Percentiles rank a stretch among this genome's conserved stretches.
phyloP scores from a whole-genome alignment of 2,113 vertebrate species.

The Cyrtonyx montezumae region DNA sequence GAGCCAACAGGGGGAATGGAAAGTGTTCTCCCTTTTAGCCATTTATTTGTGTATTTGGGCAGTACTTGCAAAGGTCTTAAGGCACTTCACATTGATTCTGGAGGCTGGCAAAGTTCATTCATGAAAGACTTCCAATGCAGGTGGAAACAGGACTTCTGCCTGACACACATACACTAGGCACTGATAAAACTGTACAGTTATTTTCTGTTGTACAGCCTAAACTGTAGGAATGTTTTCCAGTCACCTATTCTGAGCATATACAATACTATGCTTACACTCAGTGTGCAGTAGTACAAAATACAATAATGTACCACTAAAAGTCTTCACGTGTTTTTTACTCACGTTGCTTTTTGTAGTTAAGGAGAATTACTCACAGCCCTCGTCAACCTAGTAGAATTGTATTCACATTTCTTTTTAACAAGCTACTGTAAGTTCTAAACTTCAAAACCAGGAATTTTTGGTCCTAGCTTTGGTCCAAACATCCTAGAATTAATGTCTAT shows the following conservation, averaged over 20 bases:
- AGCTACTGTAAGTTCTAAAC: neutral
- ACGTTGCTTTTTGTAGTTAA: neutral
- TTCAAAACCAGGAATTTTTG: neutral
- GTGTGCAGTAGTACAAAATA: neutral
- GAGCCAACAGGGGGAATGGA: neutral
- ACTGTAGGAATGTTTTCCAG: neutral
- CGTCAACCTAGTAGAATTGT: neutral
- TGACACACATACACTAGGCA: neutral
- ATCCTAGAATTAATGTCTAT: neutral
- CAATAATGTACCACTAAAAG: neutral
- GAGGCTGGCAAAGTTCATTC: neutral
- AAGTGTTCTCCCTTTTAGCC: neutral
- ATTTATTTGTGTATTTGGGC: neutral
- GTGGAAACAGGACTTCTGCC: neutral
- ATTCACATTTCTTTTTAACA: neutral
- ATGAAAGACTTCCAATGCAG: neutral
- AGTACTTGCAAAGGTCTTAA: neutral
- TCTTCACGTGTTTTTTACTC: neutral
- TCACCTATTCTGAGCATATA: neutral
- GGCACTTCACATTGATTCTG: neutral
- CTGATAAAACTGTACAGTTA: neutral
- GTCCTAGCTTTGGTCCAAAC: neutral
- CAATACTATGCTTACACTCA: neutral
- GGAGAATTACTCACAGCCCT: neutral
- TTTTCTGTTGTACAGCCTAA: fast-evolving